Evolutionary conservation across 1,140 invertebrate genomes (phyloP), one percentile per base, ranked within the genome.

Genomic region (Drosophila sp.): DNA sequence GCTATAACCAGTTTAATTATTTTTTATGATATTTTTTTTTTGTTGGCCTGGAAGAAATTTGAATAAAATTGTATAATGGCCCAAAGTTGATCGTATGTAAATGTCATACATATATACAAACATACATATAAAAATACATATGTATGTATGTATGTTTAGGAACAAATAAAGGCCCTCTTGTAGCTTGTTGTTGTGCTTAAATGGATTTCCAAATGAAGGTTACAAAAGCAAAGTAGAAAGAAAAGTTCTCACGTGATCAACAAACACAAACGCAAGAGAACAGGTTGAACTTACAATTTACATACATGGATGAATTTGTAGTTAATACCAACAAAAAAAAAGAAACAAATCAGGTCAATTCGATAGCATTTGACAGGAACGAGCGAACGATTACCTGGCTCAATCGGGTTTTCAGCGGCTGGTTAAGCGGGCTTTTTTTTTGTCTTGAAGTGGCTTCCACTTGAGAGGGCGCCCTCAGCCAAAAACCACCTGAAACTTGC

Each of bases 1-100:
- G 74, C 76, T 76, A 89, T 89, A 87, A 87, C 84, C 84, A 84
- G 84, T 87, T 90, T 80, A 87, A 87, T 89, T 87, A 84, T 87
- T 89, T 84, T 89, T 80, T 80, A 79, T 87, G 76, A 89, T 89
- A 84, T 62, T 60, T 79, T 61, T 66, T 47, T 60, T 64, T 60
- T 38, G 25, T 50, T 32, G 40, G 38, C 10, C 33, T 33, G 63
- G 11, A 56, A 70, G 27, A 81, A 89, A 86, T 87, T 89, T 86
- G 56, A 86, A 86, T 89, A 83, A 86, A 82, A 82, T 87, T 87
- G 72, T 86, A 87, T 87, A 86, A 85, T 85, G 67, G 50, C 54
- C 23, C 38, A 62, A 50, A 50, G 44, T 50, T 50, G 44, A 8
- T 50, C 44, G 25, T 50, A 50, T 50, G 60, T 69, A 56, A 76